Evolutionary conservation across 2,888 invertebrate species (phyloP).

Genomic region (Leucania comma): DNA sequence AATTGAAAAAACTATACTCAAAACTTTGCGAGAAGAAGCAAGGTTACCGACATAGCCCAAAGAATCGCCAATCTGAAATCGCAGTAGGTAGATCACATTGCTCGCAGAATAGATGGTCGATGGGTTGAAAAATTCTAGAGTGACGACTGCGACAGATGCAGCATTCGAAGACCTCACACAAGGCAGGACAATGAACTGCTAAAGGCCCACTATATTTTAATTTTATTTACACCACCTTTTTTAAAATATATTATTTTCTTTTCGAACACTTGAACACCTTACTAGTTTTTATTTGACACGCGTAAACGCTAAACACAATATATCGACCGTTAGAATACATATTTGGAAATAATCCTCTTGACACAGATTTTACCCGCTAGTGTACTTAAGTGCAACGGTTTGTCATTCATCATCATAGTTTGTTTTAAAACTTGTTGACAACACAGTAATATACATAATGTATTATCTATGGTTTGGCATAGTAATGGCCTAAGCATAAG

Average conservation of each 20-base stretch:
- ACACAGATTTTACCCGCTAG: slow-evolving; percentile 45
- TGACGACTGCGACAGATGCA: too few relatives aligned
- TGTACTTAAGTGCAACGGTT: slow-evolving; percentile 49
- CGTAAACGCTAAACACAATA: slow-evolving; percentile 11
- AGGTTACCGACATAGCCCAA: too few relatives aligned
- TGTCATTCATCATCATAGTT: slow-evolving; percentile 8
- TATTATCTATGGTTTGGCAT: neutral
- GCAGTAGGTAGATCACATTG: too few relatives aligned
- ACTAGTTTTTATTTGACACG: slow-evolving; percentile 9
- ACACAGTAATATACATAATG: neutral
- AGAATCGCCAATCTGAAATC: too few relatives aligned
- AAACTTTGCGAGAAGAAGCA: too few relatives aligned
- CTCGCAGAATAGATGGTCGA: too few relatives aligned
- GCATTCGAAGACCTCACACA: too few relatives aligned
- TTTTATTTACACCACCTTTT: neutral
- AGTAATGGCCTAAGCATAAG: neutral
- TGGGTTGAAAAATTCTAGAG: too few relatives aligned
- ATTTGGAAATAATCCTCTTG: slow-evolving; percentile 49
- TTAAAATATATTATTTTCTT: neutral
- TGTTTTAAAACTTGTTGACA: slow-evolving; percentile 22
- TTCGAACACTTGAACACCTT: slow-evolving; percentile 32
- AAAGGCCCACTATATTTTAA: neutral
- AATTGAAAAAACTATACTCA: too few relatives aligned
- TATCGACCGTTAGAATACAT: slow-evolving; percentile 49
- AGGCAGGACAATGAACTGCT: too few relatives aligned